These are phyloP conservation scores for Sebastes vulpes DNA, from an alignment of 2,797 vertebrate species.

Conservation along the genomic window DNA sequence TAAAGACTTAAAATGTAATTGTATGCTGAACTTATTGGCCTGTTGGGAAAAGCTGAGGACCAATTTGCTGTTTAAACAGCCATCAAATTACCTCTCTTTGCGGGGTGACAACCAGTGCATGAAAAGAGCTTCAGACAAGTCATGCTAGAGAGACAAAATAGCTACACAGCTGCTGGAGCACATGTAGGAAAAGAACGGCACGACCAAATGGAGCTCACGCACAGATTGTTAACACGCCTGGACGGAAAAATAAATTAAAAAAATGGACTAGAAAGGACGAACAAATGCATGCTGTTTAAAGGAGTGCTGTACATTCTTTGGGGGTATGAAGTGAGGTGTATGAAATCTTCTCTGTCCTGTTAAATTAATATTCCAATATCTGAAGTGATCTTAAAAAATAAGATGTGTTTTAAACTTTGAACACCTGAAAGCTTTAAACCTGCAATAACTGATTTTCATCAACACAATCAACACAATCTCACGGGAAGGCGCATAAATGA, in stretches of 20 bases:
- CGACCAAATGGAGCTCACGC: conserved; percentile 25
- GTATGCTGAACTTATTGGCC: conserved; percentile 69
- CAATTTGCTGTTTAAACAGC: conserved; percentile 81
- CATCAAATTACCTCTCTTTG: conserved; percentile 75
- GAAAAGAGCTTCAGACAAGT: conserved; percentile 69
- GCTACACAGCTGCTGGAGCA: conserved; percentile 44
- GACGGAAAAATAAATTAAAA: neutral
- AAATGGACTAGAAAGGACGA: neutral
- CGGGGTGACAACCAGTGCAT: conserved; percentile 69
- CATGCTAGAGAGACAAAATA: conserved; percentile 55
- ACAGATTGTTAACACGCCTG: conserved; percentile 7
- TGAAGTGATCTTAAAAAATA: neutral
- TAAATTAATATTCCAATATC: neutral
- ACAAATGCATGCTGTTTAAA: neutral
- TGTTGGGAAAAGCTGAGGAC: conserved; percentile 68
- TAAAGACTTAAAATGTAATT: conserved; percentile 74
- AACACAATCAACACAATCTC: neutral
- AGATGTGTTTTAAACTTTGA: neutral
- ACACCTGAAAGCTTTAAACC: neutral
- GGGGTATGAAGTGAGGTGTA: neutral
- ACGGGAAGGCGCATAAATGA: no score
- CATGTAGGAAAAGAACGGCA: conserved; percentile 18
- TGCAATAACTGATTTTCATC: neutral
- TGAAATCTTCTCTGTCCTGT: neutral
- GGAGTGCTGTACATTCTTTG: neutral